phyloP scores from a whole-genome alignment of 1,140 invertebrate species.

The Oppia nitens region DNA sequence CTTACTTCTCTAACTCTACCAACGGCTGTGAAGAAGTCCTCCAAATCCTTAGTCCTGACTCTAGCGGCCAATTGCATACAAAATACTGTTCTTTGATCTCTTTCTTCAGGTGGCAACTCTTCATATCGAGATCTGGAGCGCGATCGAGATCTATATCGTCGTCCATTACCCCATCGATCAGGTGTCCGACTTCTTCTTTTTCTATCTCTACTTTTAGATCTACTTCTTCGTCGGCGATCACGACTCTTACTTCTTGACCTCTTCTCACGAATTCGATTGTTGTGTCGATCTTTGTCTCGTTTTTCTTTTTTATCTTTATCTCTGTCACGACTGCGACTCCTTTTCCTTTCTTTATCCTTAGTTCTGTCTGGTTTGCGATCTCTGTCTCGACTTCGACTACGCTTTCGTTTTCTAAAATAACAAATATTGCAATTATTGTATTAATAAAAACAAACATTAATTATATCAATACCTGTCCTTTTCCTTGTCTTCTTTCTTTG shows the following conservation, averaged over 20 bases:
- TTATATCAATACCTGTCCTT: neutral
- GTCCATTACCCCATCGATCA: constrained; percentile 23
- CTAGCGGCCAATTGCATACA: constrained; percentile 90
- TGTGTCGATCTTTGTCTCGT: constrained; percentile 14
- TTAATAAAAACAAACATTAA: neutral
- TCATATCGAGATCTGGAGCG: constrained; percentile 23
- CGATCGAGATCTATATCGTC: constrained; percentile 23
- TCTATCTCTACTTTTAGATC: constrained; percentile 21
- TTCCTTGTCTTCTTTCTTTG: neutral
- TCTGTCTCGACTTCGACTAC: constrained; percentile 28
- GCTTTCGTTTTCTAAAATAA: constrained; percentile 14
- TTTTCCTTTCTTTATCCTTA: constrained; percentile 19
- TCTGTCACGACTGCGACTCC: constrained; percentile 8
- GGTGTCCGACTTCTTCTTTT: constrained; percentile 19
- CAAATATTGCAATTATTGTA: neutral
- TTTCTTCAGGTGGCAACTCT: constrained; percentile 88
- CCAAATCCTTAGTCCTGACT: constrained; percentile 83
- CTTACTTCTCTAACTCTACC: constrained; percentile 96
- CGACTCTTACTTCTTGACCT: constrained; percentile 17
- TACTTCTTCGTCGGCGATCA: constrained; percentile 15
- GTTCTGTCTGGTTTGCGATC: constrained; percentile 26
- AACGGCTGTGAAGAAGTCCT: constrained; percentile 97
- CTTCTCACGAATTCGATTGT: constrained; percentile 16
- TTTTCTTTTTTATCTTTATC: constrained; percentile 20
- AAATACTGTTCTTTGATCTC: constrained; percentile 94